Conservation (phyloP, 2,113 vertebrate genomes). For the Leiothrix lutea region DNA sequence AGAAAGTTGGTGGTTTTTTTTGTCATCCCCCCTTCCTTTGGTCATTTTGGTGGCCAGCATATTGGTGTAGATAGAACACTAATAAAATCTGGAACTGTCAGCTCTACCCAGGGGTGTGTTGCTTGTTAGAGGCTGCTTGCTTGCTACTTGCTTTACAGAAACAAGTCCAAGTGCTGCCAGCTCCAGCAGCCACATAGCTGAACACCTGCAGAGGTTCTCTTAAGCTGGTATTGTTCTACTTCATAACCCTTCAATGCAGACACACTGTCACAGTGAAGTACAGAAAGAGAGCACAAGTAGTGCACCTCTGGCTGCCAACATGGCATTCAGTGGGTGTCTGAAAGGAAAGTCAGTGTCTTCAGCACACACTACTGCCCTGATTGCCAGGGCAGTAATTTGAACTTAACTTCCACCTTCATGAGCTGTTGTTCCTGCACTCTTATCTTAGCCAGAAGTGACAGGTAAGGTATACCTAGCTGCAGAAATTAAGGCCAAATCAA, state of each 20-base stretch:
- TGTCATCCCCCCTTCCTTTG: neutral
- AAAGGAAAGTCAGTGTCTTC: neutral
- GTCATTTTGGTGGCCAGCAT: slow-evolving; percentile 31
- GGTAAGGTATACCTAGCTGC: neutral
- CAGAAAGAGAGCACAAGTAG: neutral
- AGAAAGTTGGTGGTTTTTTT: neutral
- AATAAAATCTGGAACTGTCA: slow-evolving; percentile 67
- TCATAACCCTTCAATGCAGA: neutral
- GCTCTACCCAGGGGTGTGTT: neutral
- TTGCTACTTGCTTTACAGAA: neutral
- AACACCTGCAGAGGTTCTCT: neutral
- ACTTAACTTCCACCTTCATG: neutral
- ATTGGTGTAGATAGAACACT: slow-evolving; percentile 62
- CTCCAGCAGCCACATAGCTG: fast-evolving
- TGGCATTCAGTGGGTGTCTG: neutral
- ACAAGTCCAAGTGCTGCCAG: neutral
- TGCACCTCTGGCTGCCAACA: neutral
- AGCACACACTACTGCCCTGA: neutral
- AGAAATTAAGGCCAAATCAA: neutral
- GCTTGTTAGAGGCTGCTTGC: neutral
- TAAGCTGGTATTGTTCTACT: neutral
- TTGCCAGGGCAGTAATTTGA: neutral
- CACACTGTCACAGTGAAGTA: fast-evolving
- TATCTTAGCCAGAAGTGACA: neutral
- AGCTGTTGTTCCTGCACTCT: neutral